Evolutionary conservation across 2,888 invertebrate genomes (phyloP), one percentile per base, ranked within the genome.

Genomic region (Colostygia pectinataria): DNA sequence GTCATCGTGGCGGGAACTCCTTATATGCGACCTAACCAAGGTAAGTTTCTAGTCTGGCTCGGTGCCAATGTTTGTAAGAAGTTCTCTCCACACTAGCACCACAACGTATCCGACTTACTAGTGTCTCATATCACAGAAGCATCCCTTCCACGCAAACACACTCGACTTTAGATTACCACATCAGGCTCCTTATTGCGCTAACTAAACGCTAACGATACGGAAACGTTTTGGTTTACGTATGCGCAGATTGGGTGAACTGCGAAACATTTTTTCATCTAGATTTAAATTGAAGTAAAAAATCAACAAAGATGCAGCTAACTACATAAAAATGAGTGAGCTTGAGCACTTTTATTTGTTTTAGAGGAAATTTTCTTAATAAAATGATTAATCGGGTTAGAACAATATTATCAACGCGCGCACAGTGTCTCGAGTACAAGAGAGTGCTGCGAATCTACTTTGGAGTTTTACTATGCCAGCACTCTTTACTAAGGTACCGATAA

Each of bases 41-140:
- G 72, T 72, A 79, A 79, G 66, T 80, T 74, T 61, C 63, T 61
- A 59, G 60, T 52, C 68, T 83, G 82, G 82, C 81, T 51, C 48
- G 44, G 38, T 61, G 81, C 83, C 83, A 83, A 73, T 76, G 76
- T 82, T 80, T 76, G 77, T 66, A 66, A 71, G 75, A 77, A 81
- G 67, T 80, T 77, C 57, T 57, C 53, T 59, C 57, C 52, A 60
- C 60, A 60, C 28, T 18, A 28, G 12, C 33, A 29, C 18, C 9
- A 10, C 34, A 29, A 12, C 4, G 29, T 38, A 23, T 12, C 14
- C 1, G n/a, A 7, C 2, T 12, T 7, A 18, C 27, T 36, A 41
- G 40, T 46, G 9, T 25, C 8, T 15, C 18, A 36, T 28, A 31
- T 38, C 28, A 14, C 28, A 20, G 2, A 10, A 4, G n/a, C 31